Evolutionary conservation across 2,113 vertebrate species (phyloP), one percentile per base, ranked within the genome.

Genomic region (Regulus satrapa): DNA sequence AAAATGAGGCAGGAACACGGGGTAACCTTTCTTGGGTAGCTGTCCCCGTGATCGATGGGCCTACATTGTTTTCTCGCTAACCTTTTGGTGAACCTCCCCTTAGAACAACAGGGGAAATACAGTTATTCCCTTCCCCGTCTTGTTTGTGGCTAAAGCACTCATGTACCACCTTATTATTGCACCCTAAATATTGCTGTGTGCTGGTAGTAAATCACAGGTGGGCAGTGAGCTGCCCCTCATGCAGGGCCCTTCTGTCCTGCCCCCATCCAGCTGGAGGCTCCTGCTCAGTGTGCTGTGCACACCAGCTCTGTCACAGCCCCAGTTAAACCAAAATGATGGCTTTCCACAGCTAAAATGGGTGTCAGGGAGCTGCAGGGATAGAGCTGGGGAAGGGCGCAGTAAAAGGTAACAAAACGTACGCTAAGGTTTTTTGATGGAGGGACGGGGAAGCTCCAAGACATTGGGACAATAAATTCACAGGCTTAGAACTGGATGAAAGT

Each of bases 11-110:
- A 51, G 83, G 86, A 84, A 55, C 40, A 10, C 19, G 25, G 15
- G 4, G 94, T 94, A 96, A 95, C 96, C 97, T 95, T 95, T 97
- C 81, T 83, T 88, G 97, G 90, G 89, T 94, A 96, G 91, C 97
- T 94, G 95, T 97, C 92, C 88, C 32, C 28, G 14, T 97, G 97
- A 97, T 97, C 32, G 91, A 97, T 94, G 95, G 94, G 95, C 79
- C 95, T 28, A 51, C 94, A 92, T 97, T 97, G 95, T 98, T 97
- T 97, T 97, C 89, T 84, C 34, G 4, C 97, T 97, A 97, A 98
- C 97, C 97, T 98, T 91, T 96, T 88, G 66, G 88, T 98, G 97
- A 97, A 97, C 97, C 97, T 97, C 73, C 86, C 86, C 73, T 91
- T 92, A 94, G 91, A 96, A 90, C 75, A 96, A 85, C 89, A 92